phyloP scores from a whole-genome alignment of 2,888 invertebrate genomes.

The Pharmacophagus antenor region DNA sequence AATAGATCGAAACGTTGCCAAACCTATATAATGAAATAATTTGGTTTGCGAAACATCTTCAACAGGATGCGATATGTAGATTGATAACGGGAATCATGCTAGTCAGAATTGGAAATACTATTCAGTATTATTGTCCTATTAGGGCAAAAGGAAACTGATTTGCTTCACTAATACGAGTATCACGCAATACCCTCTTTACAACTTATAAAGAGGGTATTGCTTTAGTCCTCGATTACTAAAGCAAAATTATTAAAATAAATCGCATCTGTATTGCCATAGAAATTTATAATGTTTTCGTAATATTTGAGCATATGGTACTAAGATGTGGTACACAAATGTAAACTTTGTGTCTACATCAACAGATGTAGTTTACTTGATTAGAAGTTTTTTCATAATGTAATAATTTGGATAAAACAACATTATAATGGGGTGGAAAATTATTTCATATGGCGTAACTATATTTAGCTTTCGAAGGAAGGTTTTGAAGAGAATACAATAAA shows the following conservation, averaged over 20 bases:
- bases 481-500: conserved; percentile 14
- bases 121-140: conserved; percentile 18
- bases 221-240: not conserved
- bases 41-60: conserved; percentile 12
- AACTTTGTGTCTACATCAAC: conserved; percentile 6
- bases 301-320: conserved; percentile 7
- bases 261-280: not conserved
- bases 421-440: not conserved
- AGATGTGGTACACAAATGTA: conserved; percentile 10
- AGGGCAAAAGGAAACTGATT: conserved; percentile 19
- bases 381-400: not conserved
- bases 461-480: conserved; percentile 9
- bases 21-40: conserved; percentile 8
- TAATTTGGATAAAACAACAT: not conserved
- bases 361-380: conserved; percentile 8
- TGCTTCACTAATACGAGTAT: conserved; percentile 11
- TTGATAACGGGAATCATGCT: conserved; percentile 22
- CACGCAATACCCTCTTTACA: conserved; percentile 1
- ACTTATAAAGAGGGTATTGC: not conserved
- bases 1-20: not conserved
- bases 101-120: conserved; percentile 24
- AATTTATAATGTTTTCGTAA: not conserved
- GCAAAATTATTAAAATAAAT: not conserved
- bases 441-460: not conserved
- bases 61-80: conserved; percentile 19